Base-by-base conservation (phyloP, 2,797 vertebrate genomes). In the Melanotaenia pygmaea region DNA sequence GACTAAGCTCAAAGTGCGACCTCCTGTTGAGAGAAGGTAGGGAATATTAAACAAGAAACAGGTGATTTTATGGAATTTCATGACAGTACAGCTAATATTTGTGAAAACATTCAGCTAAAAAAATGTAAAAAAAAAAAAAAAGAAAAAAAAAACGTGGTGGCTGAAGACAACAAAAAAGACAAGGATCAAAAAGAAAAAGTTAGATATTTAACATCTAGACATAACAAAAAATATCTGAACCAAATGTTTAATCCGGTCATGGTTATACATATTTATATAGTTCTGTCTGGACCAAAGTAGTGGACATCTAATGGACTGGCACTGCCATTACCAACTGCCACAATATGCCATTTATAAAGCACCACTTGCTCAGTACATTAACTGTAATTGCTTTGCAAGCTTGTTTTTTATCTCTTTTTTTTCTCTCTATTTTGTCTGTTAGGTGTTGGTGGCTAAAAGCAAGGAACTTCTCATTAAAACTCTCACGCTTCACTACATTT, bases 381-480 rank as follows among this genome's bases (percentile, higher is more conserved):
- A 64, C 43, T n/a, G 1, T 60, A 16, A 50, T 58, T 70, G 47
- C 70, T 70, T 70, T 57, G n/a, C 30, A 53, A 58, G 57, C 59
- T 73, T 77, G 16, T 79, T 81, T 77, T 45, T 38, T 38, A 3
- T 38, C 13, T 38, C 3, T 26, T 38, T 37, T 37, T 9, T 37
- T 37, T 37, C n/a, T 37, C 28, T 28, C 28, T 28, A 28, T 37
- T 37, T 37, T 37, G 9, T 37, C 10, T 37, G 2, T 71, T 8
- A 34, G 64, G 30, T 57, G 54, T 69, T 75, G 24, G 14, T 76
- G 45, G 59, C 69, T 64, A 51, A 70, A 68, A 82, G 57, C 54
- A 1, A 67, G 20, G 20, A 47, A 60, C 10, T 74, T 77, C 78
- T 82, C 26, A 86, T 78, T 81, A 69, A 73, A 84, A 70, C 51